Evolutionary conservation across 2,888 invertebrate genomes (phyloP), one percentile per base, ranked within the genome.

Genomic region (Harpagoxenus sublaevis): DNA sequence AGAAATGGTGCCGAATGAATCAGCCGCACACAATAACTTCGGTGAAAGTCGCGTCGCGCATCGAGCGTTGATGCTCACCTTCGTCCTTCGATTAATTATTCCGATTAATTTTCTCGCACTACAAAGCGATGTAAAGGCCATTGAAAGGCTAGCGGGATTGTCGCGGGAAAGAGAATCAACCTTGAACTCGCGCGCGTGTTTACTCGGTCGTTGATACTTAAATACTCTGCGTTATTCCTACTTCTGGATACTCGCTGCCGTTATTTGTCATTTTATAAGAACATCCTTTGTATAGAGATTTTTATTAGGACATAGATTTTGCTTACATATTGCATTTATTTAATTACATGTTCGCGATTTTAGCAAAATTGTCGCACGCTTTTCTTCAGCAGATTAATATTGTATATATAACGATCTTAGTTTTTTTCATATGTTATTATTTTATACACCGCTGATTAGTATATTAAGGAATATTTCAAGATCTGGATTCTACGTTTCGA

Each of bases 61-160:
- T 51, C 45, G 65, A 3, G 35, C 23, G 31, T 35, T 35, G 6
- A 28, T 57, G 57, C 51, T 12, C 8, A 31, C 35, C 66, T 60
- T 78, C 57, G 60, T 83, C 66, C 66, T 83, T 83, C 51, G 18
- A 78, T 83, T 83, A 78, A 75, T 82, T 78, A 78, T 48, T 51
- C 48, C n/a, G 48, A 83, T 83, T 77, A 77, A 66, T 83, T 83
- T n/a, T 51, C 65, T 45, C n/a, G 28, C 18, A 28, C 10, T 48
- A 31, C 12, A n/a, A 15, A 28, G 39, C 65, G 39, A 8, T 23
- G 39, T 23, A 60, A 73, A 79, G 60, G 48, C 12, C 48, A 62
- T 39, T 15, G 60, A 60, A 60, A 71, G 71, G 12, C 28, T 8
- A 79, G n/a, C 48, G 48, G 45, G 60, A 71, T 48, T 60, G 60